phyloP scores from a whole-genome alignment of 2,113 vertebrate species.

The Muntiacus reevesi region DNA sequence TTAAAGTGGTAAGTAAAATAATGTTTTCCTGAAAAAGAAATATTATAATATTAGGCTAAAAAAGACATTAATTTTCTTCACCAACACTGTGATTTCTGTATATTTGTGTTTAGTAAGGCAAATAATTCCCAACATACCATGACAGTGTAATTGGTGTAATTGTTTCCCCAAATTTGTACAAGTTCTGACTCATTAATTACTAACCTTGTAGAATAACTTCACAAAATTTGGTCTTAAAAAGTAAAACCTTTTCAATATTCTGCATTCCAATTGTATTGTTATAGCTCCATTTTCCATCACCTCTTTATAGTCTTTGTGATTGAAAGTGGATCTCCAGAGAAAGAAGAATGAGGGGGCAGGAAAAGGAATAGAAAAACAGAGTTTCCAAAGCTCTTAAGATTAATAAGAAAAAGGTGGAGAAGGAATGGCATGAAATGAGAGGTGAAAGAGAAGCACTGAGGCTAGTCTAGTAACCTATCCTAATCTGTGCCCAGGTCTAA shows the following conservation, averaged over 20 bases:
- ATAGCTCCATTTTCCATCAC: neutral
- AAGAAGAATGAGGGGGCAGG: neutral
- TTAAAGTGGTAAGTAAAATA: neutral
- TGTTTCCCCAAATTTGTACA: neutral
- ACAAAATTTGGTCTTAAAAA: neutral
- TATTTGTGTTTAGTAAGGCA: neutral
- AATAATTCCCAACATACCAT: neutral
- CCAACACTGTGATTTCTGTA: neutral
- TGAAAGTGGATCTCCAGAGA: neutral
- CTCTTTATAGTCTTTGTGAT: neutral
- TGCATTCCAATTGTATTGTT: neutral
- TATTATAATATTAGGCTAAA: neutral
- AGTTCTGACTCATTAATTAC: neutral
- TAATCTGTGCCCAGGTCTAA: neutral
- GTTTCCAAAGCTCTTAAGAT: neutral
- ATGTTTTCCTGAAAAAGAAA: neutral
- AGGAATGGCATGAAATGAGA: neutral
- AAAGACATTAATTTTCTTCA: neutral
- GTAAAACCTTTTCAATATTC: neutral
- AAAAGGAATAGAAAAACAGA: neutral
- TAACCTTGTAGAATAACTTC: neutral
- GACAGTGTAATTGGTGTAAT: neutral
- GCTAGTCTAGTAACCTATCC: neutral
- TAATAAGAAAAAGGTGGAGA: neutral
- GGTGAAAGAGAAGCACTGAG: neutral